Evolutionary conservation across 2,888 invertebrate species (phyloP), one percentile per base, ranked within the genome.

Genomic region (Caradrina clavipalpis): DNA sequence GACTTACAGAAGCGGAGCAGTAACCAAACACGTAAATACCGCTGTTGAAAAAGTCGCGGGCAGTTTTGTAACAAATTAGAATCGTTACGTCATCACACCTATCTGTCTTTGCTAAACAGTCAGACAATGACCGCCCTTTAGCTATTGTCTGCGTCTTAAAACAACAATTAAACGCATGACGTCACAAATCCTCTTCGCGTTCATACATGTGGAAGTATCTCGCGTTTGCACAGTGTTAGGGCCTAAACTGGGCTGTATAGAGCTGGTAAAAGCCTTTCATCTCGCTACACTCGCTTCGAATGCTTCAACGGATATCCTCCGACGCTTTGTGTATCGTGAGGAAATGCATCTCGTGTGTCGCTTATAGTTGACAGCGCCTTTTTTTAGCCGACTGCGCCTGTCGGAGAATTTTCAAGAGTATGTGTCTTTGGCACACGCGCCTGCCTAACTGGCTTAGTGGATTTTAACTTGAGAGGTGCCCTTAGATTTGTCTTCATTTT

Each of bases 311-410:
- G 80, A 78, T 70, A 80, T 78, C 76, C 78, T 62, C 31, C 5
- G n/a, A 55, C 21, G 80, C 80, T 78, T 80, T 78, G 71, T 79
- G 22, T 62, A 42, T 61, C 21, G 42, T 35, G 50, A 64, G 78
- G 78, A 70, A 80, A 78, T 80, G 70, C 70, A 78, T 76, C 64
- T 61, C 80, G 19, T 67, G 49, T 70, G 64, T 59, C 51, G 70
- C 70, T 69, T 49, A 56, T 69, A 61, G 50, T 19, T 61, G 61
- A 57, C 69, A 51, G 64, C 55, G n/a, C 10, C 57, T 54, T 11
- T 55, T 15, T 66, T 69, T 69, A 50, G 49, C 21, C 15, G 54
- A 62, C 39, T 47, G 26, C 59, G 63, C 64, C 60, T 22, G n/a
- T 8, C 8, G 26, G 26, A 26, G 26, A 4, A 4, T 26, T 26